Evolutionary conservation across 2,113 vertebrate species (phyloP).

Genomic region (Oryzias melastigma): DNA sequence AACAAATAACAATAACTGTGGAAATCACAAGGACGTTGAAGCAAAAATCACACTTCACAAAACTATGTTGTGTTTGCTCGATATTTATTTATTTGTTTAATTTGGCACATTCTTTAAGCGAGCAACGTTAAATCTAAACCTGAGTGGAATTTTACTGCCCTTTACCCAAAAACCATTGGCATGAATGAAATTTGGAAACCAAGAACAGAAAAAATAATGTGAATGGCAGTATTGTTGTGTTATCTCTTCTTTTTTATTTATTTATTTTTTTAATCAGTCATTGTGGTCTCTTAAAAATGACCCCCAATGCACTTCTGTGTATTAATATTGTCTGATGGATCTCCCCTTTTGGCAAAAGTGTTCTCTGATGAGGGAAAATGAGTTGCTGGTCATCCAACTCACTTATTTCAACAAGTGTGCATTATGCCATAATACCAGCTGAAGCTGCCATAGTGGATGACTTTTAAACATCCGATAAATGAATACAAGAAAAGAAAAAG

Average conservation of each 20-base stretch:
- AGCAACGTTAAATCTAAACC: constrained; percentile 29
- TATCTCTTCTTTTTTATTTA: constrained; percentile 12
- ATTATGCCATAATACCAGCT: constrained; percentile 52
- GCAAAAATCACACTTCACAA: constrained; percentile 52
- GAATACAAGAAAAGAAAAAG: not conserved
- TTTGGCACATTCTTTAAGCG: constrained; percentile 55
- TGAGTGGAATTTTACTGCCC: constrained; percentile 39
- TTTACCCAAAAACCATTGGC: constrained; percentile 12
- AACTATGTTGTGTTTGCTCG: constrained; percentile 45
- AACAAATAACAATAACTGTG: constrained; percentile 61
- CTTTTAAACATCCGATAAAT: constrained; percentile 44
- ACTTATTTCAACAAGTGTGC: constrained; percentile 21
- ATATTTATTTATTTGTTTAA: constrained; percentile 61
- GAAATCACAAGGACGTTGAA: constrained; percentile 44
- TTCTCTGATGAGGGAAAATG: constrained; percentile 15
- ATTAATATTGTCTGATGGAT: constrained; percentile 13
- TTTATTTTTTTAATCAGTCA: too few relatives aligned
- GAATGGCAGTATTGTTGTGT: constrained; percentile 6
- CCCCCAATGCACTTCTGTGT: constrained; percentile 17
- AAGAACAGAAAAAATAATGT: constrained; percentile 7
- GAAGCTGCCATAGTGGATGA: constrained; percentile 47
- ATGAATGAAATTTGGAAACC: not conserved
- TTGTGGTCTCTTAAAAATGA: not conserved
- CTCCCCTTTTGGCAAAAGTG: constrained; percentile 19
- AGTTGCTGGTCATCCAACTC: constrained; percentile 7